phyloP scores from a whole-genome alignment of 2,888 invertebrate species.

The Pomacea canaliculata region DNA sequence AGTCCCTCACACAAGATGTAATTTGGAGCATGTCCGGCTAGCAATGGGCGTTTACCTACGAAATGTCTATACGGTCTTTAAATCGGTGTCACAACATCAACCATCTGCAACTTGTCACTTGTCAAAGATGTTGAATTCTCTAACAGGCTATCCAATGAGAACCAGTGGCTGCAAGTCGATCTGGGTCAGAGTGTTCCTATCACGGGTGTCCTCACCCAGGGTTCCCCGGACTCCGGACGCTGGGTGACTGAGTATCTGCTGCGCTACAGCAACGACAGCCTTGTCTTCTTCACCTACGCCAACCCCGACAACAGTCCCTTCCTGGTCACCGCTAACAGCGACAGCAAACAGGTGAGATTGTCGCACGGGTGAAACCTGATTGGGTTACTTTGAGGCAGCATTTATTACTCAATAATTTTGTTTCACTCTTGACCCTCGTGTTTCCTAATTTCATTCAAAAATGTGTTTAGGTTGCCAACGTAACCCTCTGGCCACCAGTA shows the following conservation, averaged over 20 bases:
- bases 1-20: too few species aligned
- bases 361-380: too few species aligned
- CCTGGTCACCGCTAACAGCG: neutral
- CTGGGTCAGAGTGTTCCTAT: neutral
- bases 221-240: neutral
- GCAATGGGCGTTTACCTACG: too few species aligned
- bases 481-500: slow-evolving; percentile 14
- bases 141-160: neutral
- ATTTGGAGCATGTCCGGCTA: too few species aligned
- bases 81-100: too few species aligned
- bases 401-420: too few species aligned
- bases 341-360: neutral
- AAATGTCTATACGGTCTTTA: too few species aligned
- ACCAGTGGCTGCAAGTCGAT: neutral
- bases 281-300: neutral
- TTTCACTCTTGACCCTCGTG: too few species aligned
- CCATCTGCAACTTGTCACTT: too few species aligned
- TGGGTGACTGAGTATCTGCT: neutral
- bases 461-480: neutral
- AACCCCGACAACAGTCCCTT: neutral
- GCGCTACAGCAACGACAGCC: neutral
- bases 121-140: neutral
- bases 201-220: neutral
- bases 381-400: too few species aligned
- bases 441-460: too few species aligned